Base-by-base conservation (phyloP, 2,113 vertebrate species). In the Lethenteron reissneri region DNA sequence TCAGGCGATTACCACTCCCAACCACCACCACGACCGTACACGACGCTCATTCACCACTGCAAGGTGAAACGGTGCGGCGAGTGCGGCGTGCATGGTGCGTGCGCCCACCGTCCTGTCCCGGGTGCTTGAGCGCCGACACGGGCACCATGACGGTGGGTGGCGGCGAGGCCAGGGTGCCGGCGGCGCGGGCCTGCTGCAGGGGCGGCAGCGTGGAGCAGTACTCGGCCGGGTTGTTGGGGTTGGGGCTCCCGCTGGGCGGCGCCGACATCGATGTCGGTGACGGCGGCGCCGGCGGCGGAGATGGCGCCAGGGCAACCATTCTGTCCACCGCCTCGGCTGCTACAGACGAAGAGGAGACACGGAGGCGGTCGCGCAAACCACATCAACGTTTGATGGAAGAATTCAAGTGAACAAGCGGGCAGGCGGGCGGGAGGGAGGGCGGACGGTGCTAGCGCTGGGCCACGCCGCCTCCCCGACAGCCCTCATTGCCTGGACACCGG, bases 151-250 rank as follows among this genome's bases (percentile, higher is more conserved):
- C 94, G 56, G 94, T 97, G 80, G 91, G 92, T 78, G 94, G 94
- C 0, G 91, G 91, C 15, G 90, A 95, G 83, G 87, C 87, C 79
- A 97, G 88, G 19, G 84, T 87, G 2, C 94, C 94, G 1, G 92
- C 96, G 70, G 92, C 92, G 83, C 91, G 89, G 75, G 91, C 92
- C 83, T 97, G 94, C 83, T 96, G 94, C 79, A 97, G 85, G 64
- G 91, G 94, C 76, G 94, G 92, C 79, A 97, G 86, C 79, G 91
- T 95, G 83, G 92, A 97, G 88, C 94, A 97, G 85, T 96, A 97
- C 80, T 97, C 94, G 11, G 91, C 86, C 1, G 92, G 91, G 82
- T 97, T 97, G 84, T 95, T 96, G 79, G 92, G 94, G 83, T 96
- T 97, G 73, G 94, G 92, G 77, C 88, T 96, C 79, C 89, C 41